Evolutionary conservation across 2,113 vertebrate genomes (phyloP), one percentile per base, ranked within the genome.

Genomic region (Cygnus buccinator): DNA sequence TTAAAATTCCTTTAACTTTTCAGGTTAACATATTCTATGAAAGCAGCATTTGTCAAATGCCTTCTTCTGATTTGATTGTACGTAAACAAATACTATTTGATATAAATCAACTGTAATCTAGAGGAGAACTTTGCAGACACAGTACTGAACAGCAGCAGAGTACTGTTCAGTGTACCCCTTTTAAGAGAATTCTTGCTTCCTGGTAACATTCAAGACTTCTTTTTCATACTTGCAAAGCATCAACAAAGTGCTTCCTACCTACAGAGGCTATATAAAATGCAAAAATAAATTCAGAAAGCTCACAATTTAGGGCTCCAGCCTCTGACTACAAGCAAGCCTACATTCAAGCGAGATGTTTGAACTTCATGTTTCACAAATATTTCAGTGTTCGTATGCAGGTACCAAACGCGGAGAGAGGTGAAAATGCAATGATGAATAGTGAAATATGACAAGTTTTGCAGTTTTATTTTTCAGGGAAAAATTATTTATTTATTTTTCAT

Each of bases 61-160:
- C 0, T 0, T 0, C 43, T 91, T 65, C 21, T 11, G 13, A 65
- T 67, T 63, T 68, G 21, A 65, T 71, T 68, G 28, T 8, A 39
- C 39, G 68, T 13, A 73, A 92, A 35, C 5, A 62, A 77, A 13
- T 7, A 39, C 10, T 82, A 75, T n/a, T 73, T 73, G 7, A 76
- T 35, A 61, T 2, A 33, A 13, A 33, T 12, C 4, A 21, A 16
- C 78, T 82, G 81, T 75, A 75, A 78, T 59, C 20, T 37, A 31
- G 44, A 70, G 3, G 7, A 67, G 23, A 74, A n/a, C 6, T 29
- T 4, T 39, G 31, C 54, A 83, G 50, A 63, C 20, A 43, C 28
- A 25, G 29, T 8, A 8, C 14, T 31, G 19, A 67, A 72, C 17
- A 33, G 15, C 8, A 68, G n/a, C 58, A 41, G 33, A 82, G 63